Evolutionary conservation across 2,888 invertebrate species (phyloP), one percentile per base, ranked within the genome.

Genomic region (Callyntrura sp.): DNA sequence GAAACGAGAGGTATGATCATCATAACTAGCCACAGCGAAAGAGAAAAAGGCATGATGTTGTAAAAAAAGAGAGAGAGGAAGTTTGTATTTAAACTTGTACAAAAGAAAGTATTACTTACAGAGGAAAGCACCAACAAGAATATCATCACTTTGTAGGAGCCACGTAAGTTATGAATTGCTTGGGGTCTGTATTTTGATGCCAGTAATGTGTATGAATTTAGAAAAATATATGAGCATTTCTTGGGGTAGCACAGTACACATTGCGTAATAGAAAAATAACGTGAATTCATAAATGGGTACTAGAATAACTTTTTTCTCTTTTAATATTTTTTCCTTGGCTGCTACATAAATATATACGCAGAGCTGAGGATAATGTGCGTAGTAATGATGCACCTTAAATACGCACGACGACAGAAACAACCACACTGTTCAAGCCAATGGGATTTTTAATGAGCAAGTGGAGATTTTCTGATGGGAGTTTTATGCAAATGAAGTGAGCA

Each of bases 401-500:
- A 35, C 57, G 35, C 45, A 85, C 20, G 11, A 57, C 25, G 4
- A 70, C 28, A 85, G 25, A 23, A 25, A n/a, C n/a, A 84, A 62
- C 65, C 73, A 62, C 82, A 81, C n/a, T 76, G 76, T 51, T 84
- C 70, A 78, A 84, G 84, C 82, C 73, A 81, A 88, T 88, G 88
- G 83, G 85, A 83, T 85, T 90, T 90, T 90, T 91, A 91, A 91
- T 90, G 91, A 91, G 91, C 90, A 76, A 84, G 84, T 70, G 11
- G 82, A 82, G 88, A 88, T 83, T 83, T 85, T 84, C 78, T 79
- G 79, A 90, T 90, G 90, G 81, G 85, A 86, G 81, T 90, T 90
- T 91, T 91, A 91, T 91, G 90, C 90, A 91, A 91, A 91, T 91
- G 55, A 83, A 84, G 82, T 28, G 28, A 79, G 79, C 43, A 28